Conservation (phyloP, 2,888 invertebrate species). For the Geotrupes spiniger region DNA sequence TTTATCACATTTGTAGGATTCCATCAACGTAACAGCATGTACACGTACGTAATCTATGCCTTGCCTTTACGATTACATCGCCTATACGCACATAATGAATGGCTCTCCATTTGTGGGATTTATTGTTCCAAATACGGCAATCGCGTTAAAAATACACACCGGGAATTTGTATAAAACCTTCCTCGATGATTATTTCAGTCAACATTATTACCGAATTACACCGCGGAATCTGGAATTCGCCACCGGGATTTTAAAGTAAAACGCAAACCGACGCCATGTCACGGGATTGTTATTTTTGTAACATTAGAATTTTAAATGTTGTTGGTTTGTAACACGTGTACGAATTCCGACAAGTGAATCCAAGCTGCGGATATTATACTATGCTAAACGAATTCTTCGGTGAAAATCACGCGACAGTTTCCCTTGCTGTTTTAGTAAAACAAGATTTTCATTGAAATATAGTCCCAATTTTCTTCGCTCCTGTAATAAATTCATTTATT, state of each 20-base stretch:
- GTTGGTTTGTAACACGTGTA: conserved; percentile 6
- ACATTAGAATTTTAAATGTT: conserved; percentile 5
- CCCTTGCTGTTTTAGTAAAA: neutral
- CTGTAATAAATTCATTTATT: neutral
- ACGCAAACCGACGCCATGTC: neutral
- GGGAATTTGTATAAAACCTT: no score
- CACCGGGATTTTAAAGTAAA: no score
- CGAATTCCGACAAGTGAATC: conserved; percentile 4
- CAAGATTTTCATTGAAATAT: neutral
- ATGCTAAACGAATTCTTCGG: conserved; percentile 7
- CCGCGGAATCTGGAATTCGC: no score
- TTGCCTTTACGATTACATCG: no score
- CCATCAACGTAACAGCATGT: no score
- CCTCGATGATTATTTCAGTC: no score
- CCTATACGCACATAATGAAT: neutral
- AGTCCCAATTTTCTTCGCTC: neutral
- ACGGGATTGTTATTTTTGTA: neutral
- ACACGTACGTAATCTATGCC: no score
- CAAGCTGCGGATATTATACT: conserved; percentile 3
- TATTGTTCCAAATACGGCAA: neutral
- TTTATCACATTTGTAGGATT: no score
- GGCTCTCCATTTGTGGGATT: neutral
- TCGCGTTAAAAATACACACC: no score
- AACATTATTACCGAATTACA: no score
- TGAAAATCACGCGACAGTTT: conserved; percentile 1